Conservation (phyloP, 1,140 invertebrate genomes). For the Platyura marginata region DNA sequence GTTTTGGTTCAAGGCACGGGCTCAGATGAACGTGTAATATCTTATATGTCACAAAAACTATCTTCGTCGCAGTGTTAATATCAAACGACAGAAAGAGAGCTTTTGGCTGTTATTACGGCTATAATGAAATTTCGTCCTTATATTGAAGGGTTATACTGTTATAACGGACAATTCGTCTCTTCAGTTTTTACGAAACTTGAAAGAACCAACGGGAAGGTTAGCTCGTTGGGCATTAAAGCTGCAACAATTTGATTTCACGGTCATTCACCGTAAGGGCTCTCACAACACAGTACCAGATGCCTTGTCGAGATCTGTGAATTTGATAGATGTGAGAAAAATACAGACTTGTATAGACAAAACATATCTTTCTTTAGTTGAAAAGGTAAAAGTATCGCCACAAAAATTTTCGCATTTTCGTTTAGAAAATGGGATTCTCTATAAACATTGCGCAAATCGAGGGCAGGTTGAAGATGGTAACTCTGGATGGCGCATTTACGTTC, state of each 20-base stretch:
- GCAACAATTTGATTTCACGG: neutral
- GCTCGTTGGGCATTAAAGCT: constrained; percentile 11
- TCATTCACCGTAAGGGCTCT: neutral
- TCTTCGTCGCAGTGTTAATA: constrained; percentile 21
- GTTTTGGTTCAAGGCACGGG: neutral
- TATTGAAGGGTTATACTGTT: constrained; percentile 16
- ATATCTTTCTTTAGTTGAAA: neutral
- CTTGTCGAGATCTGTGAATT: neutral
- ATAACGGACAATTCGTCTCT: constrained; percentile 12
- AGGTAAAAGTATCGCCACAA: constrained; percentile 5
- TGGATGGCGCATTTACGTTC: constrained; percentile 9
- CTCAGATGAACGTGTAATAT: neutral
- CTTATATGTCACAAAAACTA: constrained; percentile 8
- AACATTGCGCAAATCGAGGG: neutral
- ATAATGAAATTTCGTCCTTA: constrained; percentile 16
- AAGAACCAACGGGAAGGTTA: constrained; percentile 11
- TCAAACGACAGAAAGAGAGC: constrained; percentile 18
- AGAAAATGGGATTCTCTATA: neutral
- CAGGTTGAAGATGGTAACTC: constrained; percentile 9
- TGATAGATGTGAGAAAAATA: neutral
- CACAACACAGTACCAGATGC: neutral
- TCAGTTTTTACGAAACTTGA: constrained; percentile 8
- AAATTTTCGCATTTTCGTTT: neutral
- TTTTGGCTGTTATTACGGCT: constrained; percentile 21
- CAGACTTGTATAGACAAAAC: neutral